These are phyloP conservation scores for Sigmodon hispidus DNA, from an alignment of 2,113 vertebrate species.

Conservation along the genomic window DNA sequence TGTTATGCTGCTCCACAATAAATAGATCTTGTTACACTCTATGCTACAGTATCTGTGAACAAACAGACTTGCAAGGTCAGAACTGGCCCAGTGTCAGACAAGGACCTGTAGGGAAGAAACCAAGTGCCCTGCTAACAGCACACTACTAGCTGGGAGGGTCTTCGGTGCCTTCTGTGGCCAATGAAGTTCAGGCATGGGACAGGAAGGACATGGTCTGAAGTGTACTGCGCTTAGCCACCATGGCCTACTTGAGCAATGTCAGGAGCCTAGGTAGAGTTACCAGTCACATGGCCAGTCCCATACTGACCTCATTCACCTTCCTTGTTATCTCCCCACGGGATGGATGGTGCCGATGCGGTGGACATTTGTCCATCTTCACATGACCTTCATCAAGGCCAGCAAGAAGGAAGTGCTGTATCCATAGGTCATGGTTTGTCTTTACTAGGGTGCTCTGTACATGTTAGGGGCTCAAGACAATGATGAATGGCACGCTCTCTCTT, in stretches of 20 bases:
- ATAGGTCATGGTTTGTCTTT: neutral
- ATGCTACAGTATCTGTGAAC: too few relatives aligned
- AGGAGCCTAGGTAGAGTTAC: neutral
- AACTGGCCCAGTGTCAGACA: neutral
- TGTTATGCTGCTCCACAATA: neutral
- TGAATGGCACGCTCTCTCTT: neutral
- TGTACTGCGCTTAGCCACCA: fast-evolving
- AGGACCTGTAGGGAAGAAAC: too few relatives aligned
- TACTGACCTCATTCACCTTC: neutral
- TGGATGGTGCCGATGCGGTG: neutral
- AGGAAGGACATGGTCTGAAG: neutral
- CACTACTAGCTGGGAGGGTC: neutral
- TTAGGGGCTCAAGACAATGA: neutral
- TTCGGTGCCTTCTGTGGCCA: neutral
- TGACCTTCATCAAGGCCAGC: neutral
- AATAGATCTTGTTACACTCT: neutral
- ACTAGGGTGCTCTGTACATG: neutral
- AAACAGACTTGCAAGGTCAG: neutral
- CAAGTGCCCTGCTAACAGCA: neutral
- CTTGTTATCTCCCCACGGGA: neutral
- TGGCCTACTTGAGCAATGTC: neutral
- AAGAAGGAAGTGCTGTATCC: neutral
- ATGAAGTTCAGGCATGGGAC: neutral
- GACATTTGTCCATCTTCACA: neutral
- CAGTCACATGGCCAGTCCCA: neutral